phyloP scores from a whole-genome alignment of 2,888 invertebrate species.

The Strigamia transsilvanica region DNA sequence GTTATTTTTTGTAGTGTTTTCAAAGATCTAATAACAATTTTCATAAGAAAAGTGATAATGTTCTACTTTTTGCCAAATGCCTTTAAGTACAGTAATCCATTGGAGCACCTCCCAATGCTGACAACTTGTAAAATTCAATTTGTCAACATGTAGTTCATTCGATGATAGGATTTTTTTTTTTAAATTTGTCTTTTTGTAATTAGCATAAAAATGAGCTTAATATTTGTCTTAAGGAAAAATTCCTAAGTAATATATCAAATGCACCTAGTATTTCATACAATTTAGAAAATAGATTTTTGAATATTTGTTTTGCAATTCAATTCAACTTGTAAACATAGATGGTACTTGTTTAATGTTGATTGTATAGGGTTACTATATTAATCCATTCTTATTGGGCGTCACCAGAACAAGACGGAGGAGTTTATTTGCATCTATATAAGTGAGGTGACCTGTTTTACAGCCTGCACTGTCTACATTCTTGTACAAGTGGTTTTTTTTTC shows the following conservation, averaged over 20 bases:
- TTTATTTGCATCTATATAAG: slow-evolving; percentile 32
- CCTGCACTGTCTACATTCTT: slow-evolving; percentile 42
- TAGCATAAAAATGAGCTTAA: not conserved
- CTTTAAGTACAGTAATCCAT: not conserved
- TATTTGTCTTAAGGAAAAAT: no score
- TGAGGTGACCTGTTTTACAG: slow-evolving; percentile 26
- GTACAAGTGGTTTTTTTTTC: slow-evolving; percentile 15
- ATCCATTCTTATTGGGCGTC: slow-evolving; percentile 23
- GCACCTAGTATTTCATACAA: no score
- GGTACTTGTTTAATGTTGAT: not conserved
- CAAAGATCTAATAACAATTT: no score
- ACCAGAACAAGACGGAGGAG: slow-evolving; percentile 28
- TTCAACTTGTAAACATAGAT: no score
- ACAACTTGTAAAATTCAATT: slow-evolving; percentile 8
- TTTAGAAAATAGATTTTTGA: no score
- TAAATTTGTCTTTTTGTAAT: not conserved
- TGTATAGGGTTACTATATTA: not conserved
- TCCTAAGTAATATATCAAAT: not conserved
- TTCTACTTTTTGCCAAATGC: no score
- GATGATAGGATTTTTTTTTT: not conserved
- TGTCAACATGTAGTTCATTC: not conserved
- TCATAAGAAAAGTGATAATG: no score
- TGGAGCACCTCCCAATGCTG: not conserved
- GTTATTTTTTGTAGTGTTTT: no score
- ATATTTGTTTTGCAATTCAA: no score